phyloP scores from a whole-genome alignment of 2,888 invertebrate species.

The Phortica magna region DNA sequence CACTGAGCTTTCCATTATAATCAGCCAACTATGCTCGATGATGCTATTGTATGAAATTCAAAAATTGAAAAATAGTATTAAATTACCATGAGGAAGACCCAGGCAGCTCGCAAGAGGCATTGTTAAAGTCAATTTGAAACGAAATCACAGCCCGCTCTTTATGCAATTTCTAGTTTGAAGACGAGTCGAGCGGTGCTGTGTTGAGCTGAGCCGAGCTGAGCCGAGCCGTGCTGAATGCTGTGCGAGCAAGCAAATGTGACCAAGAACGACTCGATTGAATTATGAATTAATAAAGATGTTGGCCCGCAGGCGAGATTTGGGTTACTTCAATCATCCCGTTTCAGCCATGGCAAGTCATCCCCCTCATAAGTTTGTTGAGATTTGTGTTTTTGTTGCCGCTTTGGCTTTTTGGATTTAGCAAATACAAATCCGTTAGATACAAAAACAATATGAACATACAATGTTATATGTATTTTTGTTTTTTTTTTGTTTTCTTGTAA shows the following conservation, averaged over 20 bases:
- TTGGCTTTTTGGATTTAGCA: constrained; percentile 72
- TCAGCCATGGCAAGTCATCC: constrained; percentile 48
- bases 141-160: constrained; percentile 23
- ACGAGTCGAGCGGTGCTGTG: neutral
- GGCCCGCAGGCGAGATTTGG: constrained; percentile 77
- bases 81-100: constrained; percentile 59
- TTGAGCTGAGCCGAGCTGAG: neutral
- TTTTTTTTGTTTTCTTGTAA: constrained; percentile 64
- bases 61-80: constrained; percentile 71
- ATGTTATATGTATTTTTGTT: constrained; percentile 52
- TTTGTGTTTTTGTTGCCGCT: constrained; percentile 58
- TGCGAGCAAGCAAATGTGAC: constrained; percentile 31
- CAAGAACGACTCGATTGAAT: constrained; percentile 71
- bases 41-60: constrained; percentile 47
- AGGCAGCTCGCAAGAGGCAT: constrained; percentile 44
- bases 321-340: constrained; percentile 61
- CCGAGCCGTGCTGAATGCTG: neutral
- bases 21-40: constrained; percentile 29
- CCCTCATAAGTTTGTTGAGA: constrained; percentile 42
- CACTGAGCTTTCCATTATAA: constrained; percentile 49
- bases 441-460: constrained; percentile 49
- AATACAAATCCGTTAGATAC: constrained; percentile 68
- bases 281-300: constrained; percentile 78
- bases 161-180: constrained; percentile 30
- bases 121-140: constrained; percentile 70